phyloP scores from a whole-genome alignment of 2,888 invertebrate species.

The Mechanitis messenoides region DNA sequence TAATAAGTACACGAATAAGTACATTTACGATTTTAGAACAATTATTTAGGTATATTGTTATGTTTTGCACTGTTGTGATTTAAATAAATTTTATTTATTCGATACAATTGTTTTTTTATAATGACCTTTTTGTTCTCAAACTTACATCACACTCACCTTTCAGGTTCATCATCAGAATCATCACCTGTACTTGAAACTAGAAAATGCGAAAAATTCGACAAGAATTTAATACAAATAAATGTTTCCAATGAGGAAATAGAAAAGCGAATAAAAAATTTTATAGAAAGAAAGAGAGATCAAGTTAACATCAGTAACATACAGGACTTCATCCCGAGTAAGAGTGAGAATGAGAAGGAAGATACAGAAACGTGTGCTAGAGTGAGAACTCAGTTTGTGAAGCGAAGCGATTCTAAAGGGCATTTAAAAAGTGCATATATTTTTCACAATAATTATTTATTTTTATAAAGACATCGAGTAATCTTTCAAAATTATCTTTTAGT shows the following conservation, averaged over 20 bases:
- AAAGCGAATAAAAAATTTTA: slow-evolving; percentile 83
- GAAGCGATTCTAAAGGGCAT: slow-evolving; percentile 86
- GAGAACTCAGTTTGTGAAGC: slow-evolving; percentile 81
- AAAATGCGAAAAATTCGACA: slow-evolving; percentile 39
- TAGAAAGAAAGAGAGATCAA: slow-evolving; percentile 85
- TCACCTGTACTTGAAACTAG: slow-evolving; percentile 16
- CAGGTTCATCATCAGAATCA: slow-evolving; percentile 18
- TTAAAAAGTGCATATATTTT: slow-evolving; percentile 79
- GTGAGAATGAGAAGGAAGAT: slow-evolving; percentile 53
- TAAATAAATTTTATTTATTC: slow-evolving; percentile 22
- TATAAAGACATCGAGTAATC: not conserved
- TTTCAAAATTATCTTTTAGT: slow-evolving; percentile 62
- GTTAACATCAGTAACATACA: slow-evolving; percentile 82
- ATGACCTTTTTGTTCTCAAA: slow-evolving; percentile 8
- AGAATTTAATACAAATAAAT: slow-evolving; percentile 80
- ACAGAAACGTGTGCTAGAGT: slow-evolving; percentile 84
- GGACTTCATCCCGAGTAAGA: slow-evolving; percentile 80
- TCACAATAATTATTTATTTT: not conserved
- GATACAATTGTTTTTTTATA: slow-evolving; percentile 16
- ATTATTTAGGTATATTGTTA: slow-evolving; percentile 17
- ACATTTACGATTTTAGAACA: not conserved
- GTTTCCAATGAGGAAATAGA: slow-evolving; percentile 80
- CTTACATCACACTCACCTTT: slow-evolving; percentile 9
- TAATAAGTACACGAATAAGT: not conserved
- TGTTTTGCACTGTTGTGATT: slow-evolving; percentile 24